Percentiles rank a stretch among this genome's conserved stretches.
These are phyloP conservation scores for Macrochelys suwanniensis DNA, from an alignment of 2,797 vertebrate genomes.

Conservation along the genomic window DNA sequence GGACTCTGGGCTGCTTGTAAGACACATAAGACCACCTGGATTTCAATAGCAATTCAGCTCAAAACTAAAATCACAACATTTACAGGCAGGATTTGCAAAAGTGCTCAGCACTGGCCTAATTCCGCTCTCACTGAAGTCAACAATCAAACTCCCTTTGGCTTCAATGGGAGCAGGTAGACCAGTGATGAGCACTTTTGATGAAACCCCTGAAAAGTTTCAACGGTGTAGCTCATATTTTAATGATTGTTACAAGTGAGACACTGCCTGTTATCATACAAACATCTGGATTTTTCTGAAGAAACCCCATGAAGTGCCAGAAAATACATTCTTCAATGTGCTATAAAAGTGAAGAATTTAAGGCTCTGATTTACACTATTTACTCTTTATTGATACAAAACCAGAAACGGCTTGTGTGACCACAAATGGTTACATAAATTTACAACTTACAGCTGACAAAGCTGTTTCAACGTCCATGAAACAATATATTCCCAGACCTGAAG, in stretches of 20 bases:
- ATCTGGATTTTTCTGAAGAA: background rate
- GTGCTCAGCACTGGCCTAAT: background rate
- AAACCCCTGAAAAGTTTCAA: background rate
- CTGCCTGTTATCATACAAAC: background rate
- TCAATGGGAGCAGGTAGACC: background rate
- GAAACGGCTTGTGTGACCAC: background rate
- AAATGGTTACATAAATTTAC: background rate
- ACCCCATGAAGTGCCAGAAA: background rate
- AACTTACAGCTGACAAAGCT: slow-evolving; percentile 19
- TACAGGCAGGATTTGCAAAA: background rate
- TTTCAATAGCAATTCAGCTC: background rate
- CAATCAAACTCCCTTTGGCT: background rate
- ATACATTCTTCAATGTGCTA: background rate
- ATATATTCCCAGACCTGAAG: background rate
- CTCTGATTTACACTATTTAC: background rate
- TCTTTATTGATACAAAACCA: slow-evolving; percentile 55
- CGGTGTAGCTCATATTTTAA: background rate
- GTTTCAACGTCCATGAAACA: background rate
- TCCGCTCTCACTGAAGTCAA: background rate
- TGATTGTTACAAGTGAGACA: slow-evolving; percentile 26
- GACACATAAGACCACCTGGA: background rate
- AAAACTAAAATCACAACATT: background rate
- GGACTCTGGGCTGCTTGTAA: background rate
- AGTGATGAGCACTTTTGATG: background rate
- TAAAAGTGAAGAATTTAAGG: slow-evolving; percentile 8